Evolutionary conservation across 1,140 invertebrate species (phyloP).

Genomic region (Zaprionus capensis): DNA sequence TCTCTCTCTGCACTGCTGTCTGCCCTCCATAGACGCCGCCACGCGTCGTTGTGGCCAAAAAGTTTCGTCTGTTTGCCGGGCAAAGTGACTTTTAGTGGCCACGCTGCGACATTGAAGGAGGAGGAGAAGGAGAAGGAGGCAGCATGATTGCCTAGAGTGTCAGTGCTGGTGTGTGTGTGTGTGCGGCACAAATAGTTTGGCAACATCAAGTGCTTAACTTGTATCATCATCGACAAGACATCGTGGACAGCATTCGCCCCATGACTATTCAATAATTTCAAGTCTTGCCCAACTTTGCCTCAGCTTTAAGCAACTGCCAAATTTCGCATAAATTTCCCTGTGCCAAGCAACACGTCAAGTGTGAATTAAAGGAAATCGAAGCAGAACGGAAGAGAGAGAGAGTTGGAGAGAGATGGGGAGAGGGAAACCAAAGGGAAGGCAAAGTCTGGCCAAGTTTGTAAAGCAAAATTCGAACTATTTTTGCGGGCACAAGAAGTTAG

Average conservation of each 20-base stretch:
- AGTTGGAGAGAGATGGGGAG: not conserved
- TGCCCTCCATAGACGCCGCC: constrained; percentile 2
- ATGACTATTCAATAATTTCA: constrained; percentile 15
- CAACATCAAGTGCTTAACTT: constrained; percentile 39
- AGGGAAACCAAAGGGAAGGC: not conserved
- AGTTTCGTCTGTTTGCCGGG: constrained; percentile 34
- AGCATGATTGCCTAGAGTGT: not conserved
- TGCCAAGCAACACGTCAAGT: not conserved
- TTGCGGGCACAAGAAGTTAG: not conserved
- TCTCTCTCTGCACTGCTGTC: not conserved
- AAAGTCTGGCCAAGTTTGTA: not conserved
- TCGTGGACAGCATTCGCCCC: not conserved
- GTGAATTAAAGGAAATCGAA: constrained; percentile 3
- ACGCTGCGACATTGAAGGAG: constrained; percentile 7
- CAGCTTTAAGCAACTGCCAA: constrained; percentile 2
- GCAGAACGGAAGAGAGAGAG: not conserved
- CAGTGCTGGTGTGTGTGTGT: too few species aligned
- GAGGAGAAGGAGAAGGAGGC: not conserved
- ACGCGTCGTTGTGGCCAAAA: constrained; percentile 19
- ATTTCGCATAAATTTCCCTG: not conserved
- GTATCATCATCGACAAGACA: constrained; percentile 8
- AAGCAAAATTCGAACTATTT: not conserved
- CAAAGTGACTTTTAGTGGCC: constrained; percentile 38
- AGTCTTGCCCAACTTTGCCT: not conserved
- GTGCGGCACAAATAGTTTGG: constrained; percentile 25